Conservation (phyloP, 2,797 vertebrate species). For the Anableps anableps region DNA sequence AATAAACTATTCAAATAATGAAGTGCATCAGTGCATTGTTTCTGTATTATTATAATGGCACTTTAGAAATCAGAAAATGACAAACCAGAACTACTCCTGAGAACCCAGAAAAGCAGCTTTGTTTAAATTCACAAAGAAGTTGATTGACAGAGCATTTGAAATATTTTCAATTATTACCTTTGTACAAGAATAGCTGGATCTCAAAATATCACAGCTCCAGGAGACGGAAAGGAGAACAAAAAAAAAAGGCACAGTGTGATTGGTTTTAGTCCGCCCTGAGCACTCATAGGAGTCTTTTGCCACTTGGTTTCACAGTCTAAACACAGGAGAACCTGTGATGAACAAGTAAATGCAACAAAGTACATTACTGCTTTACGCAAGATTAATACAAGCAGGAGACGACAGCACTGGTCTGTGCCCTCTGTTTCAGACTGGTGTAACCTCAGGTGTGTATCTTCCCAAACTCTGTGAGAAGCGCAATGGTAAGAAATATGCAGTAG, state of each 20-base stretch:
- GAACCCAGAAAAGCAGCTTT: constrained; percentile 39
- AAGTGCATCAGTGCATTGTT: constrained; percentile 49
- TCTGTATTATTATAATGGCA: constrained; percentile 8
- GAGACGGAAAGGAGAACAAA: background rate
- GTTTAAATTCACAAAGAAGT: constrained; percentile 38
- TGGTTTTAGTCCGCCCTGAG: constrained; percentile 45
- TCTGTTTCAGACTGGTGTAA: background rate
- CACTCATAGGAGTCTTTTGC: constrained; percentile 11
- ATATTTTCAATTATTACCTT: constrained; percentile 37
- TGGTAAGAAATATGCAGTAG: constrained; percentile 17
- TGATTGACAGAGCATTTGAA: constrained; percentile 42
- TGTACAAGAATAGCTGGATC: constrained; percentile 9
- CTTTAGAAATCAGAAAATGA: background rate
- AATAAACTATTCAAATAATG: constrained; percentile 70
- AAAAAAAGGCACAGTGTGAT: constrained; percentile 56
- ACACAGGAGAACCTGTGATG: background rate
- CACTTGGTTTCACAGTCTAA: constrained; percentile 20
- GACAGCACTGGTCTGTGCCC: background rate
- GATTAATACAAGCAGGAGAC: constrained; percentile 23
- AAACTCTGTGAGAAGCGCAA: constrained; percentile 94
- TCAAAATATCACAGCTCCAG: constrained; percentile 16
- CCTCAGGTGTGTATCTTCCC: constrained; percentile 75
- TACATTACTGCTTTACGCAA: constrained; percentile 24
- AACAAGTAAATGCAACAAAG: constrained; percentile 13
- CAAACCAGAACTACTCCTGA: constrained; percentile 36